A percentile compares a stretch with the other conserved stretches of the same genome.
These are phyloP conservation scores for Pomacea canaliculata DNA, from an alignment of 2,888 invertebrate species.

Conservation along the genomic window DNA sequence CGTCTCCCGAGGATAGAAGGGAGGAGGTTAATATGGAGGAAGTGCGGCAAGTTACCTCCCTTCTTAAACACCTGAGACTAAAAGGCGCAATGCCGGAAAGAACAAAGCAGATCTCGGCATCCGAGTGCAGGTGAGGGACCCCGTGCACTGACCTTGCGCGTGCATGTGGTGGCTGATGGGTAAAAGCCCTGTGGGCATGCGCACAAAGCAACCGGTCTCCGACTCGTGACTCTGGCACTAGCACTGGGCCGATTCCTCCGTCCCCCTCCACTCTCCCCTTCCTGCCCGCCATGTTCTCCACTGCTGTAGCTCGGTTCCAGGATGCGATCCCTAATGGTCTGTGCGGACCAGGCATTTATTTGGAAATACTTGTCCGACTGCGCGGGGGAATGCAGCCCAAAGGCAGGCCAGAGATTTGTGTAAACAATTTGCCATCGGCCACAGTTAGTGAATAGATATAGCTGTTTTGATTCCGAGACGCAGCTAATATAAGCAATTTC, in stretches of 20 bases:
- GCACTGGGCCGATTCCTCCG: neutral
- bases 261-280: neutral
- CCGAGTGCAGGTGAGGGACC: too few species aligned
- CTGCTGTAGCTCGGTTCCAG: too few species aligned
- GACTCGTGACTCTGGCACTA: neutral
- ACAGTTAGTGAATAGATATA: conserved; percentile 22
- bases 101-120: too few species aligned
- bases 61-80: too few species aligned
- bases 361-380: conserved; percentile 18
- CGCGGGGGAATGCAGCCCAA: conserved; percentile 5
- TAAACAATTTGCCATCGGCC: conserved; percentile 19
- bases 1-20: too few species aligned
- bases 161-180: too few species aligned
- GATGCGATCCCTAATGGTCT: neutral
- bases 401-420: conserved; percentile 19
- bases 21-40: too few species aligned
- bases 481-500: conserved; percentile 17
- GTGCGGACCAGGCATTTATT: conserved; percentile 14
- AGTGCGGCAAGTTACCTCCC: too few species aligned
- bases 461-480: conserved; percentile 15
- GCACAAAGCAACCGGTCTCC: too few species aligned
- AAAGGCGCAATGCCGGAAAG: too few species aligned
- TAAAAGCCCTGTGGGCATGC: too few species aligned
- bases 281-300: neutral
- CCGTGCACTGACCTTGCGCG: too few species aligned